Percentiles rank a stretch among this genome's conserved stretches.
phyloP scores from a whole-genome alignment of 92 coral and sea anemone genomes.

The Heliopora coerulea region DNA sequence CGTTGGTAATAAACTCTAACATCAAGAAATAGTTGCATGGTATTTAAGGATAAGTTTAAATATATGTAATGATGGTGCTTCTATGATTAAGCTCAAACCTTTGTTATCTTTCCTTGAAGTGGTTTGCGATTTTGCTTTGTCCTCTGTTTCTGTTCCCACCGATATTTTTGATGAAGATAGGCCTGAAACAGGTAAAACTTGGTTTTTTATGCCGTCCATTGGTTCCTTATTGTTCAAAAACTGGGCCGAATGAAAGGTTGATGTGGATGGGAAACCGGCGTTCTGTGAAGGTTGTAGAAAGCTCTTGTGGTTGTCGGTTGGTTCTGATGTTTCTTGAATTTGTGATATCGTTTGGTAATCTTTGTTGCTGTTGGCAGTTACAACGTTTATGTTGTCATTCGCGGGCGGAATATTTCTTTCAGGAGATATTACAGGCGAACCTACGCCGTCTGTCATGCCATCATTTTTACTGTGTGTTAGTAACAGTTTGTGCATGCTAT shows the following conservation, averaged over 20 bases:
- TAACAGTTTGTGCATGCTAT: conserved; percentile 2
- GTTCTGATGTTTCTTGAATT: not conserved
- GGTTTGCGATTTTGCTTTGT: no score
- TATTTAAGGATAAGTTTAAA: no score
- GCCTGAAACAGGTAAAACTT: not conserved
- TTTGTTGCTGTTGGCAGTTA: not conserved
- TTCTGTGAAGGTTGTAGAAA: not conserved
- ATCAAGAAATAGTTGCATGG: no score
- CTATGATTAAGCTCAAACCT: no score
- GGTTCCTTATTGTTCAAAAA: not conserved
- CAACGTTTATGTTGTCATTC: not conserved
- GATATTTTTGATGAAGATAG: not conserved
- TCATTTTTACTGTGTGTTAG: not conserved
- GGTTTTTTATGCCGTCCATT: not conserved
- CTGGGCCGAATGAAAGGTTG: no score
- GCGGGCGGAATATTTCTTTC: no score
- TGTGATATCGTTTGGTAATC: not conserved
- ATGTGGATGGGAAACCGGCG: not conserved
- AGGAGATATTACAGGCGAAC: no score
- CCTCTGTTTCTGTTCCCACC: not conserved
- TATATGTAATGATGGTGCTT: no score
- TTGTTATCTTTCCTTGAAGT: no score
- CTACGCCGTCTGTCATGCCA: no score
- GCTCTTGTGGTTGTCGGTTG: not conserved
- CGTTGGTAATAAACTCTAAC: no score